A percentile compares a stretch with the other conserved stretches of the same genome.
Evolutionary conservation across 2,888 invertebrate species (phyloP).

Genomic region (Hemistola chrysoprasaria): DNA sequence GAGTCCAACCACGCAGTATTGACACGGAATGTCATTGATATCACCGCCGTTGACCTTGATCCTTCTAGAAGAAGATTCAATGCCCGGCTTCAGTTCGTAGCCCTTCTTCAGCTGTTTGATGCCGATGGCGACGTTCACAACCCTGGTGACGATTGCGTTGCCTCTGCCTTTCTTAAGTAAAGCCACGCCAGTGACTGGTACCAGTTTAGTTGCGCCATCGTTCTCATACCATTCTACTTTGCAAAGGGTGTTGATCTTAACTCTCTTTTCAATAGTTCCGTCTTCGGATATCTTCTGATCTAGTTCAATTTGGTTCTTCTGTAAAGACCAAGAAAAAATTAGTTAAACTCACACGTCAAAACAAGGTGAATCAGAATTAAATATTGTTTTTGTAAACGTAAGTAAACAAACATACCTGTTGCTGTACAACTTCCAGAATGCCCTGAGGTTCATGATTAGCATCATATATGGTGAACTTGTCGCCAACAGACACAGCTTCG

Average conservation of each 20-base stretch:
- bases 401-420: constrained; percentile 76
- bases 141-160: constrained; percentile 77
- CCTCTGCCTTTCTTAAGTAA: constrained; percentile 77
- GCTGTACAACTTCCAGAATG: constrained; percentile 84
- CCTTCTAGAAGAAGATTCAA: constrained; percentile 83
- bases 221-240: constrained; percentile 87
- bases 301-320: constrained; percentile 76
- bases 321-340: constrained; percentile 27
- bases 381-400: too few relatives aligned
- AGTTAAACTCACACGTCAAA: too few relatives aligned
- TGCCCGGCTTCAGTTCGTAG: constrained; percentile 84
- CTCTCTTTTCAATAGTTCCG: constrained; percentile 82
- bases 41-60: constrained; percentile 83
- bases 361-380: too few relatives aligned
- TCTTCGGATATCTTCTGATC: constrained; percentile 70
- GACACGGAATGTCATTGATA: constrained; percentile 85
- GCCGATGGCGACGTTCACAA: constrained; percentile 82
- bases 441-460: constrained; percentile 86
- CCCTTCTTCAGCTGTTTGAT: constrained; percentile 78
- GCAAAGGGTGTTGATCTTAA: constrained; percentile 83
- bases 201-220: constrained; percentile 81
- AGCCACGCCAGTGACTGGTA: constrained; percentile 83
- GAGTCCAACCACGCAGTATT: constrained; percentile 85
- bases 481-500: constrained; percentile 85
- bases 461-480: constrained; percentile 88